Conservation (phyloP, 2,113 vertebrate genomes). For the Triplophysa tibetana region DNA sequence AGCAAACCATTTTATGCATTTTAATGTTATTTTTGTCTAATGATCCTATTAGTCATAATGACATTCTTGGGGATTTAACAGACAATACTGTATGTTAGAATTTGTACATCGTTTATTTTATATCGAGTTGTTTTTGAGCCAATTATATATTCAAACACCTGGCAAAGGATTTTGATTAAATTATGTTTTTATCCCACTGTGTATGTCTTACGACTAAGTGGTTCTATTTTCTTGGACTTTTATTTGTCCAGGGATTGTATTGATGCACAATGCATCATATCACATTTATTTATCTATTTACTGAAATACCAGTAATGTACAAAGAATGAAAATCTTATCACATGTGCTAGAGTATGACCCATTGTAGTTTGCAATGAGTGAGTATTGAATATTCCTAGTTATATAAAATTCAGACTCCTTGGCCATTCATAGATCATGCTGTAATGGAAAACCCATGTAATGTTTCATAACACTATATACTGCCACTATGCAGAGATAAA, state of each 20-base stretch:
- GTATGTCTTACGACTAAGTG: not conserved
- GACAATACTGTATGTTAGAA: not conserved
- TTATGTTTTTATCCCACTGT: not conserved
- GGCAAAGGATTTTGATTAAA: too few species aligned
- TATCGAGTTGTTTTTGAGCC: not conserved
- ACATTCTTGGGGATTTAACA: not conserved
- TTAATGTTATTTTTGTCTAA: not conserved
- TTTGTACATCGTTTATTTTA: not conserved
- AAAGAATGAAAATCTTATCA: not conserved
- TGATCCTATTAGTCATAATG: not conserved
- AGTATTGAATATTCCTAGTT: slow-evolving; percentile 4
- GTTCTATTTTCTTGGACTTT: too few species aligned
- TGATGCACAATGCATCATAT: too few species aligned
- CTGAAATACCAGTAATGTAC: not conserved
- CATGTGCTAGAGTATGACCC: too few species aligned
- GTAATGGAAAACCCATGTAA: slow-evolving; percentile 35
- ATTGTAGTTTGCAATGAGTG: not conserved
- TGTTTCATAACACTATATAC: slow-evolving; percentile 31
- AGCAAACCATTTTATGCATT: not conserved
- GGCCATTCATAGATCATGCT: slow-evolving; percentile 7
- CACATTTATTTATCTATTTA: too few species aligned
- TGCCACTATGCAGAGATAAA: slow-evolving; percentile 11
- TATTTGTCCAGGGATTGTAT: too few species aligned
- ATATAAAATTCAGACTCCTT: not conserved
- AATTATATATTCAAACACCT: not conserved